Base-by-base conservation (phyloP, 2,113 vertebrate species). In the Colius striatus region DNA sequence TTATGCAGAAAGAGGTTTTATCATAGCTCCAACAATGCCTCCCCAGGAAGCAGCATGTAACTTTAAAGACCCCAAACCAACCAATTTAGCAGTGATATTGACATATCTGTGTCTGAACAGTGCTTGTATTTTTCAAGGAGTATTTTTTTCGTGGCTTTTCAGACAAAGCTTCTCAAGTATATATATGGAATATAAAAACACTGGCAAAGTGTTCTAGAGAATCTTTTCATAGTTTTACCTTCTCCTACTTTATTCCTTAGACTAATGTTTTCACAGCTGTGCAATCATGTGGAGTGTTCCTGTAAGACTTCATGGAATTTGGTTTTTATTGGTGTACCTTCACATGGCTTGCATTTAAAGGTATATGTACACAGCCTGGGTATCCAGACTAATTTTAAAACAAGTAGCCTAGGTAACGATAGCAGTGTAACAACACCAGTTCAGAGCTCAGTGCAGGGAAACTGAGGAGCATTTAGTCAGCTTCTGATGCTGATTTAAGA, bases 181-280 rank as follows among this genome's bases (percentile, higher is more conserved):
- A 70, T 71, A 95, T 84, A 84, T 9, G 5, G 55, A 88, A 26
- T 58, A 60, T 82, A 65, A 87, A 79, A 91, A 81, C 51, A 83
- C 36, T 16, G 10, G 58, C 20, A 94, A 51, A 87, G 78, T 80
- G 30, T 89, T 86, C 78, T 53, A 74, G 60, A 76, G 90, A 92
- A 79, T 92, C 67, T 89, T 90, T 94, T 73, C 48, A 55, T 36
- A 57, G 53, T 75, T 85, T 71, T 92, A 82, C 51, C 65, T 93
- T 93, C 71, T 87, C 41, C 47, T 84, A 21, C n/a, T 77, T 94
- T 95, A 86, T 95, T 95, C 80, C 73, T 86, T 89, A 73, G 51
- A 63, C 73, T 92, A 68, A 94, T 92, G 74, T 96, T 95, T 96
- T 93, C 92, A 94, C 92, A 95, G 90, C 91, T 95, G 84, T 84